A percentile compares a stretch with the other conserved stretches of the same genome.
Evolutionary conservation across 2,797 vertebrate genomes (phyloP).

Genomic region (Stomatorhinus walkeri): DNA sequence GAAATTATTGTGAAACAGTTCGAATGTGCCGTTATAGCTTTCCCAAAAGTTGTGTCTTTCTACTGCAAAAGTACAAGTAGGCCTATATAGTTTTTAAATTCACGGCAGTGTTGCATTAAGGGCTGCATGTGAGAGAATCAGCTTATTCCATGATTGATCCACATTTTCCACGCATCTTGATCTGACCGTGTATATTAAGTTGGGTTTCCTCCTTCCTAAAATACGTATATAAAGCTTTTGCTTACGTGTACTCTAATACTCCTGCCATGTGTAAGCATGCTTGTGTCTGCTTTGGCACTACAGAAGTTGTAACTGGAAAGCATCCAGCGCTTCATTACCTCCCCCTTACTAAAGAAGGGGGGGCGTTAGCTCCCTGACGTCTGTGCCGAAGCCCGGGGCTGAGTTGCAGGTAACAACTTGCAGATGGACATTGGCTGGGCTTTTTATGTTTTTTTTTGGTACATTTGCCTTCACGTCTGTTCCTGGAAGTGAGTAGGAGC

Average conservation of each 20-base stretch:
- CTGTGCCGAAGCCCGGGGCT: slow-evolving; percentile 19
- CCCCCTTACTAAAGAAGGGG: slow-evolving; percentile 24
- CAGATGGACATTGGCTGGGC: slow-evolving; percentile 22
- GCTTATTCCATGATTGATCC: background rate
- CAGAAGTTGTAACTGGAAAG: slow-evolving; percentile 7
- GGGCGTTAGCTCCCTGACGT: slow-evolving; percentile 26
- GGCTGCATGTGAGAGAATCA: background rate
- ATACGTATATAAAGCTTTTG: background rate
- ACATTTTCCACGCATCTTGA: background rate
- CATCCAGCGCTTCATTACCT: slow-evolving; percentile 15
- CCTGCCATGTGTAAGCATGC: background rate
- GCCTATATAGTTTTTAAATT: background rate
- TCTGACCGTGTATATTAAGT: background rate
- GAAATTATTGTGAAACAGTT: background rate
- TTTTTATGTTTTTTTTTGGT: background rate
- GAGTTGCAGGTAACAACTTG: slow-evolving; percentile 39
- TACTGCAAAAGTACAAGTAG: background rate
- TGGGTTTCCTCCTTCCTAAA: background rate
- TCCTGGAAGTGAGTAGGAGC: slow-evolving; percentile 19
- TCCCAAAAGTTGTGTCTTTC: background rate
- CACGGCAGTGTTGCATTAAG: background rate
- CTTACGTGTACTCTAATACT: background rate
- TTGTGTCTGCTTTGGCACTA: slow-evolving; percentile 10
- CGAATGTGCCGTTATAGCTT: background rate
- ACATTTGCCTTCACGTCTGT: background rate